Percentiles rank a stretch among this genome's conserved stretches.
These are phyloP conservation scores for Chlorospingus semifuscus DNA, from an alignment of 2,797 vertebrate genomes.

Conservation along the genomic window DNA sequence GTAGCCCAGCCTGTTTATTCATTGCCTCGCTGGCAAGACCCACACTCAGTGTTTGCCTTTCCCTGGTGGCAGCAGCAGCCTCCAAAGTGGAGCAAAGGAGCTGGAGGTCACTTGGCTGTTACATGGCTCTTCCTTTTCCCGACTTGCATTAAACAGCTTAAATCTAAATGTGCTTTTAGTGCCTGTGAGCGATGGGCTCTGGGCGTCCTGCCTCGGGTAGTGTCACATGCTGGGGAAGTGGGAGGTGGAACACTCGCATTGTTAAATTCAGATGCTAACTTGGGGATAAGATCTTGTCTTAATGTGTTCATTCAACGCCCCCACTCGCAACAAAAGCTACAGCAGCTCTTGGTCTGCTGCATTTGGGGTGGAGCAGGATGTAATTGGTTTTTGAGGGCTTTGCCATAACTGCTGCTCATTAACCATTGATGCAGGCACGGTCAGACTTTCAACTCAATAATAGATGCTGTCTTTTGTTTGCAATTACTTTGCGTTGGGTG, in stretches of 20 bases:
- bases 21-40: background rate
- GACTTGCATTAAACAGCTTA: background rate
- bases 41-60: conserved; percentile 34
- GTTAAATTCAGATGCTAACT: conserved; percentile 49
- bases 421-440: background rate
- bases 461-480: background rate
- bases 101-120: conserved; percentile 38
- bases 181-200: background rate
- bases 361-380: background rate
- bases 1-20: background rate
- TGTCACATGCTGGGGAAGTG: background rate
- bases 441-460: background rate
- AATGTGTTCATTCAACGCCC: conserved; percentile 11
- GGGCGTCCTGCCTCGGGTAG: conserved; percentile 11
- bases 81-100: conserved; percentile 33
- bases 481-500: background rate
- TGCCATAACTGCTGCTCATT: conserved; percentile 23
- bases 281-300: conserved; percentile 20
- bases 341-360: background rate
- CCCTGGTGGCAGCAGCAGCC: conserved; percentile 26
- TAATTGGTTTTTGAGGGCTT: conserved; percentile 10
- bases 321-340: background rate
- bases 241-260: conserved; percentile 34
- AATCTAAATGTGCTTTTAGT: background rate
- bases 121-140: background rate